Conservation (phyloP, 2,888 invertebrate genomes). For the Andrena camellia region DNA sequence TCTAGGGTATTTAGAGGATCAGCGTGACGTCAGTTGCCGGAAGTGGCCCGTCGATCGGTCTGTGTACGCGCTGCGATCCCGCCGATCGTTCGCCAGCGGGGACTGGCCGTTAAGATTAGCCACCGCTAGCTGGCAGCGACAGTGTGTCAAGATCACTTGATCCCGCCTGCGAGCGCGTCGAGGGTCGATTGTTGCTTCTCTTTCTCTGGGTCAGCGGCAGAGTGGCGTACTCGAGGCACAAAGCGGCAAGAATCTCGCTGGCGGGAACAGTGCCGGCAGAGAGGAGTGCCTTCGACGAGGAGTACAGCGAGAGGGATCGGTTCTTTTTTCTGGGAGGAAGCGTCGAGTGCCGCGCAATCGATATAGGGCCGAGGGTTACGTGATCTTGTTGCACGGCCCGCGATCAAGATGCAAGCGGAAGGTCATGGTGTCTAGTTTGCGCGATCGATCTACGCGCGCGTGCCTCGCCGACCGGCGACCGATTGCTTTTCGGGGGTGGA, state of each 20-base stretch:
- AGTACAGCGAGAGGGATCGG: background rate
- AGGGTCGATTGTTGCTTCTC: slow-evolving; percentile 57
- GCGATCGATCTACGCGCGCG: slow-evolving; percentile 7
- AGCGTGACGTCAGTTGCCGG: slow-evolving; percentile 64
- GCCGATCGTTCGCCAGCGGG: slow-evolving; percentile 51
- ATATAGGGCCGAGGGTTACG: slow-evolving; percentile 39
- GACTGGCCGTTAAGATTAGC: slow-evolving; percentile 72
- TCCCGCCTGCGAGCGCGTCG: slow-evolving; percentile 62
- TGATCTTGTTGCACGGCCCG: slow-evolving; percentile 44
- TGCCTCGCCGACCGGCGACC: slow-evolving; percentile 1
- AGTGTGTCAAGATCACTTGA: slow-evolving; percentile 81
- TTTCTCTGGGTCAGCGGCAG: slow-evolving; percentile 37
- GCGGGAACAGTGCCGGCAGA: slow-evolving; percentile 29
- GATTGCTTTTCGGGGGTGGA: background rate
- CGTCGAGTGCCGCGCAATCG: slow-evolving; percentile 52
- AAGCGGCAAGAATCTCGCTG: slow-evolving; percentile 57
- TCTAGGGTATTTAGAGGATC: background rate
- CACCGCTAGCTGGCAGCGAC: slow-evolving; percentile 74
- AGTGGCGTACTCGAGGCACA: slow-evolving; percentile 46
- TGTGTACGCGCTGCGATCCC: slow-evolving; percentile 30
- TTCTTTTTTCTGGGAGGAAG: slow-evolving; percentile 19
- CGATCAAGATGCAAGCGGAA: slow-evolving; percentile 22
- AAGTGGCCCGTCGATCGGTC: slow-evolving; percentile 54
- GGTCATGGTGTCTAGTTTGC: slow-evolving; percentile 40
- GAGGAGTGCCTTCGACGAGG: background rate